phyloP scores from a whole-genome alignment of 1,140 invertebrate genomes.

The Subanguina moxae region DNA sequence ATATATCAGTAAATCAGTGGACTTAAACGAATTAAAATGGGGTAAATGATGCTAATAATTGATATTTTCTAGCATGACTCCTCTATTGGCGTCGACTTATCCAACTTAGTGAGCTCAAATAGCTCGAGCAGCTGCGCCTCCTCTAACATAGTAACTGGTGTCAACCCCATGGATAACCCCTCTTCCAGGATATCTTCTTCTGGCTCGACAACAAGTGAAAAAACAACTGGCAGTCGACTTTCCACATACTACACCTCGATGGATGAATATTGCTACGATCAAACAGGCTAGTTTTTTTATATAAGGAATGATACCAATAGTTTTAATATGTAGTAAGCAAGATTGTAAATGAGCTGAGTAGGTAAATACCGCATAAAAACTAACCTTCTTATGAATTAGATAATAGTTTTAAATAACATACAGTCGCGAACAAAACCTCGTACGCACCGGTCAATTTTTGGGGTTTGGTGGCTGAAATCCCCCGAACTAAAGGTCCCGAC shows the following conservation, averaged over 20 bases:
- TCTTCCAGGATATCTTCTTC: constrained; percentile 22
- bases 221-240: constrained; percentile 12
- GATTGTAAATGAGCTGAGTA: too few relatives aligned
- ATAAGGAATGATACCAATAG: too few relatives aligned
- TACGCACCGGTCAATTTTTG: too few relatives aligned
- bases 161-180: neutral
- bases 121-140: constrained; percentile 26
- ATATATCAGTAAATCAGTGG: neutral
- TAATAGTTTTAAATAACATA: too few relatives aligned
- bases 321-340: too few relatives aligned
- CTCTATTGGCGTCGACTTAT: constrained; percentile 10
- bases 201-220: constrained; percentile 18
- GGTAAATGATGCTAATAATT: neutral
- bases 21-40: neutral
- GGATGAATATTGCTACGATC: constrained; percentile 7
- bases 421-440: too few relatives aligned
- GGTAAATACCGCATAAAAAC: too few relatives aligned
- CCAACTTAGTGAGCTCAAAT: constrained; percentile 21
- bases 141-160: neutral
- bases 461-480: too few relatives aligned
- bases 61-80: neutral
- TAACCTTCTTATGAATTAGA: too few relatives aligned
- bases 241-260: constrained; percentile 26
- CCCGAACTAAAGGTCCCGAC: too few relatives aligned
- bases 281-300: neutral